These are phyloP conservation scores for Agrochola lychnidis DNA, from an alignment of 2,888 invertebrate species.

Conservation along the genomic window DNA sequence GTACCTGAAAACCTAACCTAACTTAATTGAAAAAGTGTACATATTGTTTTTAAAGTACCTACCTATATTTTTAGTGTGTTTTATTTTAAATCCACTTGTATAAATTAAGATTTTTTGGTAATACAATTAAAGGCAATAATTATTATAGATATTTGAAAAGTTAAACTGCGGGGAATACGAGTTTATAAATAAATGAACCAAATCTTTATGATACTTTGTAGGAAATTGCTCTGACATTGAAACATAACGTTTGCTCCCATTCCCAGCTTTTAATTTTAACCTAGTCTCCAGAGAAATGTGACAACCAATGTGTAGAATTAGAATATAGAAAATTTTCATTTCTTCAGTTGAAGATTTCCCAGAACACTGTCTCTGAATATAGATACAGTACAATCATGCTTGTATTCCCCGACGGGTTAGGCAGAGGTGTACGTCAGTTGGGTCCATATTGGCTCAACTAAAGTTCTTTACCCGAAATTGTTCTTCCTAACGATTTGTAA, in stretches of 20 bases:
- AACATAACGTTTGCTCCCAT: constrained; percentile 11
- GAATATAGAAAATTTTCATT: constrained; percentile 16
- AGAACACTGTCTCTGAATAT: constrained; percentile 3
- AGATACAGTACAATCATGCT: background rate
- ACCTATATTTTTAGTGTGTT: no score
- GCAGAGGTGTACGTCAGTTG: no score
- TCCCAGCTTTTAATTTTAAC: constrained; percentile 31
- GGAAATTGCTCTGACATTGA: constrained; percentile 31
- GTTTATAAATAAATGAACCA: constrained; percentile 5
- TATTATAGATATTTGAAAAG: background rate
- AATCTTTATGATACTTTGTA: constrained; percentile 1
- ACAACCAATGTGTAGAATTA: constrained; percentile 16
- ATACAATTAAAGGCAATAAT: no score
- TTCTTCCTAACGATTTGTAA: no score
- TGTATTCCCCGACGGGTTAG: no score
- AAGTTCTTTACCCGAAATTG: no score
- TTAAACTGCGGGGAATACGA: background rate
- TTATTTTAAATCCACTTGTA: no score
- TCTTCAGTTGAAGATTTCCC: constrained; percentile 29
- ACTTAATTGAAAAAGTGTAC: background rate
- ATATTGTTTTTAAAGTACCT: no score
- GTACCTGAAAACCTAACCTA: background rate
- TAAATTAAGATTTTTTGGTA: no score
- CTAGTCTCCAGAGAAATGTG: constrained; percentile 35
- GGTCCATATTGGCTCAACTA: no score